Evolutionary conservation across 2,888 invertebrate species (phyloP).

Genomic region (Cancer borealis): DNA sequence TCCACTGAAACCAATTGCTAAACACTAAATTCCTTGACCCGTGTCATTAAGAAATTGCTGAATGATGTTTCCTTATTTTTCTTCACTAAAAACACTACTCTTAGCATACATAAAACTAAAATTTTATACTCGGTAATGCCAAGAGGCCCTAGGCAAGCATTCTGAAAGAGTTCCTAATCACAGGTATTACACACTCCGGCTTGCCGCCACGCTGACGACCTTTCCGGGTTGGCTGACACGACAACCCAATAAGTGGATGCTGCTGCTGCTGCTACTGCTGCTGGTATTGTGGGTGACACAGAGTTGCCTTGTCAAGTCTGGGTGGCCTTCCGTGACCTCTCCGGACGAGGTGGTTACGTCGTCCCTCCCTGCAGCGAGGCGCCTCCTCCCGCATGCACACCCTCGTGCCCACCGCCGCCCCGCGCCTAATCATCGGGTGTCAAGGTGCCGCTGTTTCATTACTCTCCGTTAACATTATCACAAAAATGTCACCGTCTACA

Average conservation of each 20-base stretch:
- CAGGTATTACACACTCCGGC: conserved; percentile 22
- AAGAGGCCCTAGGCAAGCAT: not conserved
- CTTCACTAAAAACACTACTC: conserved; percentile 11
- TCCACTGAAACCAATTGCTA: conserved; percentile 37
- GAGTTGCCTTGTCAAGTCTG: not conserved
- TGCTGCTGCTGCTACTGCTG: not conserved
- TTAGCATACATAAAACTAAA: conserved; percentile 33
- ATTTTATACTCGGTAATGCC: conserved; percentile 3
- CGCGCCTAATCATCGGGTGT: not conserved
- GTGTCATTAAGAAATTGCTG: conserved; percentile 22
- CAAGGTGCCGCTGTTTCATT: not conserved
- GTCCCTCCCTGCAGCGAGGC: not conserved
- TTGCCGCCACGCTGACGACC: not conserved
- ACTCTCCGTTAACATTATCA: not conserved
- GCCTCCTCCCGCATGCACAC: not conserved
- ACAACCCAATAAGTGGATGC: not conserved
- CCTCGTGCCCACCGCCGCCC: not conserved
- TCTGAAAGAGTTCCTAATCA: conserved; percentile 26
- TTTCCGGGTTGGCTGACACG: not conserved
- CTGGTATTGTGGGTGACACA: not conserved
- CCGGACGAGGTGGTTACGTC: not conserved
- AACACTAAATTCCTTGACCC: conserved; percentile 12
- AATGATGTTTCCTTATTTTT: conserved; percentile 27
- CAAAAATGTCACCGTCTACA: not conserved
- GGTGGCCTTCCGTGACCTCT: not conserved